Base-by-base conservation (phyloP, 2,797 vertebrate genomes). In the Gymnoscopelus microlampas region DNA sequence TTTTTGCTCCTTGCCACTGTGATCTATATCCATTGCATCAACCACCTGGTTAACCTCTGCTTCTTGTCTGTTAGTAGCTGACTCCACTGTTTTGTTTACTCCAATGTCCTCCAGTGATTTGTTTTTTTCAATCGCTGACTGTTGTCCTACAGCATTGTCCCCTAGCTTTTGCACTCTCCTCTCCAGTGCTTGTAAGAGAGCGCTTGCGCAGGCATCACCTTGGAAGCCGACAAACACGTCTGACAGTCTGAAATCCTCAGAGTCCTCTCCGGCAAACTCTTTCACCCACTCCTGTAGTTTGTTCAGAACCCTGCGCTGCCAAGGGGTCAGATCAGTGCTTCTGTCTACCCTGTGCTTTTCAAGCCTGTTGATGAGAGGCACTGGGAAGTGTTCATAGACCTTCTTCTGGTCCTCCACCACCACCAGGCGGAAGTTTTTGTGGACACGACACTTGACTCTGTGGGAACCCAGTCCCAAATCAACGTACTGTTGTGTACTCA, bases 381-480 rank as follows among this genome's bases (percentile, higher is more conserved):
- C 85, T 0, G 94, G 94, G 68, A 95, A 95, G 69, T 90, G 87
- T 3, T 86, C 79, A 48, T 95, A 95, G 47, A 95, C 94, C 51
- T 94, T 93, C 39, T 92, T 89, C 63, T 94, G 90, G 80, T 95
- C 94, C 63, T 95, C 94, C 13, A 94, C 88, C 0, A 95, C 92
- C 26, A 95, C 82, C 53, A 95, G 77, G 69, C 92, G 85, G 77
- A 95, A 95, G 63, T 89, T 83, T 59, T 26, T 78, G 56, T 94
- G 90, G 71, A 95, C 94, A 5, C 94, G 87, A 65, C 94, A 95
- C 79, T 95, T 95, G 7, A 95, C 94, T 68, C 94, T 84, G n/a
- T 95, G 94, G 32, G 93, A 94, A 13, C 94, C 94, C 0, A 95
- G 93, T 49, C 94, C 94, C n/a, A 95, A 86, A 80, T 95, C 94